phyloP scores from a whole-genome alignment of 2,797 vertebrate species.

The Apogon talboti region DNA sequence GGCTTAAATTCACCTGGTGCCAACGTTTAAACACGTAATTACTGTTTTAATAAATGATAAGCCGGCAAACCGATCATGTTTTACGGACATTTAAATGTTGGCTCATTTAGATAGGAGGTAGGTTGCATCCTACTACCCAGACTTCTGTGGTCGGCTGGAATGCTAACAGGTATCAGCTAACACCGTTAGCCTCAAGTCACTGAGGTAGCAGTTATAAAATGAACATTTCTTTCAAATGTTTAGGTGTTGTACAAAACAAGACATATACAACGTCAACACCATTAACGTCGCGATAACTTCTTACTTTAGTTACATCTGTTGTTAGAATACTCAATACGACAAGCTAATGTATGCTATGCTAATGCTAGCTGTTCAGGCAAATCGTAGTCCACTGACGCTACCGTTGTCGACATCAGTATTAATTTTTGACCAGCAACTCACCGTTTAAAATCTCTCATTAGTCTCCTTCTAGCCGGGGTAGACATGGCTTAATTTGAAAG shows the following conservation, averaged over 20 bases:
- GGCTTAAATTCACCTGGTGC: background rate
- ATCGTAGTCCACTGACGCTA: conserved; percentile 43
- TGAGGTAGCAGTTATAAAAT: background rate
- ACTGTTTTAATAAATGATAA: background rate
- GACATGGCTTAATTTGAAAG: conserved; percentile 84
- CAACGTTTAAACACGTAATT: background rate
- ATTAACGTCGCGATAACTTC: rapidly evolving
- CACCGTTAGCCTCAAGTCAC: conserved; percentile 23
- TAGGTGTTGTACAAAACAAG: background rate
- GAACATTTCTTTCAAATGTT: background rate
- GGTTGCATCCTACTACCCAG: conserved; percentile 4
- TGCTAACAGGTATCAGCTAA: conserved; percentile 26
- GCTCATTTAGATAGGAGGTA: background rate
- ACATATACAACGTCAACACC: rapidly evolving
- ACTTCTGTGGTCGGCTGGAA: background rate
- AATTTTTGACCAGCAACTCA: conserved; percentile 71
- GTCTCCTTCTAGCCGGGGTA: conserved; percentile 94
- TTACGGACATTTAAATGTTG: conserved; percentile 17
- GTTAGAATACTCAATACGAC: background rate
- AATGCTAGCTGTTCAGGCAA: conserved; percentile 64
- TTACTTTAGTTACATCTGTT: rapidly evolving
- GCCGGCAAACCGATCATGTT: background rate
- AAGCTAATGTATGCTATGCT: conserved; percentile 50
- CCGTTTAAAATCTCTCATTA: conserved; percentile 99
- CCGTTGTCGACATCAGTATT: conserved; percentile 22